Conservation (phyloP, 2,888 invertebrate genomes). For the Escarpia spicata region DNA sequence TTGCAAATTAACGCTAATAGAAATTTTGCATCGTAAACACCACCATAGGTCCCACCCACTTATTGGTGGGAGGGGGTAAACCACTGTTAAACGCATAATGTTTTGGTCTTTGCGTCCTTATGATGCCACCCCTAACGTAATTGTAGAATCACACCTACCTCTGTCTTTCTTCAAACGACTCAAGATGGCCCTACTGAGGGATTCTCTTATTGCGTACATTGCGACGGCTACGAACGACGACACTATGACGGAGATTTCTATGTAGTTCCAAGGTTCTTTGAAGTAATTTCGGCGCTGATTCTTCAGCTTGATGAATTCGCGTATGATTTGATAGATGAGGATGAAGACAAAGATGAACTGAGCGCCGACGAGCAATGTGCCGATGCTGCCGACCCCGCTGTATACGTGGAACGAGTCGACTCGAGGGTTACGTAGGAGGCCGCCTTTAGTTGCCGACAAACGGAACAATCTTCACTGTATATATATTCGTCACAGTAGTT, state of each 20-base stretch:
- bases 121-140: too few relatives aligned
- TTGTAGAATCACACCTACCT: background rate
- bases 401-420: slow-evolving; percentile 45
- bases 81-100: too few relatives aligned
- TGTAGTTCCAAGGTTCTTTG: slow-evolving; percentile 56
- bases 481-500: background rate
- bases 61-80: too few relatives aligned
- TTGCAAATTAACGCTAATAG: too few relatives aligned
- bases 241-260: slow-evolving; percentile 56
- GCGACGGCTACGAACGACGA: slow-evolving; percentile 57
- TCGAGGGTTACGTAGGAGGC: slow-evolving; percentile 45
- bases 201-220: slow-evolving; percentile 41
- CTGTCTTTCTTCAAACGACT: background rate
- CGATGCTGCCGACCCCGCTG: slow-evolving; percentile 30
- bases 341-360: slow-evolving; percentile 38
- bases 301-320: slow-evolving; percentile 33
- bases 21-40: too few relatives aligned
- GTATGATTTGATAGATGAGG: slow-evolving; percentile 38
- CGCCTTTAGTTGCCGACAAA: slow-evolving; percentile 29
- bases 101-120: too few relatives aligned
- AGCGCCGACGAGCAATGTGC: slow-evolving; percentile 24
- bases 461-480: background rate
- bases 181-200: slow-evolving; percentile 22
- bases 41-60: too few relatives aligned
- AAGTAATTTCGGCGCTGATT: slow-evolving; percentile 43